These are phyloP conservation scores for Danio rerio DNA, from an alignment of 2,113 vertebrate genomes.

Conservation along the genomic window DNA sequence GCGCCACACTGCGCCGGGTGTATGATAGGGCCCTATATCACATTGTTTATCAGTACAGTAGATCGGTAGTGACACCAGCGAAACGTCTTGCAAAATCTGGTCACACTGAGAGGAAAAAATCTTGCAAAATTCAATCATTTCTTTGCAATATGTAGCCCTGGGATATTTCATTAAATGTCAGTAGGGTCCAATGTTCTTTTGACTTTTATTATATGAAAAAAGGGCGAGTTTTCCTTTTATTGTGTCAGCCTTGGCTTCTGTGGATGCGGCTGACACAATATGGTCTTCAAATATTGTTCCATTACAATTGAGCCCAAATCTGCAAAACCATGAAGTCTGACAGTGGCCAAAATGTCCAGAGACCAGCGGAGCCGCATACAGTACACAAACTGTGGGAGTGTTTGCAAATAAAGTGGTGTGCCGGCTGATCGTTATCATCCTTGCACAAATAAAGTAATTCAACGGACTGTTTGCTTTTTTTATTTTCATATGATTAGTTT, in stretches of 20 bases:
- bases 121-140: not conserved
- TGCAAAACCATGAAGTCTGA: slow-evolving; percentile 35
- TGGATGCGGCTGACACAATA: slow-evolving; percentile 18
- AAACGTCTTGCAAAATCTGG: too few relatives aligned
- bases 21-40: too few relatives aligned
- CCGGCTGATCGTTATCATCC: slow-evolving; percentile 65
- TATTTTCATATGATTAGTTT: slow-evolving; percentile 67
- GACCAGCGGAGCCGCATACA: slow-evolving; percentile 49
- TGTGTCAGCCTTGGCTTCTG: slow-evolving; percentile 22
- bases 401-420: slow-evolving; percentile 63
- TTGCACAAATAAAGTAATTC: slow-evolving; percentile 63
- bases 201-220: not conserved
- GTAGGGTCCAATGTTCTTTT: not conserved
- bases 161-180: not conserved
- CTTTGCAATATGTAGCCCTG: not conserved
- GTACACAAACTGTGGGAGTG: slow-evolving; percentile 62
- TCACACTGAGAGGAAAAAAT: too few relatives aligned
- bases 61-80: too few relatives aligned
- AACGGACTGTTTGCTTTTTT: slow-evolving; percentile 69
- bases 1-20: too few relatives aligned
- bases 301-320: slow-evolving; percentile 46
- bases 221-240: not conserved
- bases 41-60: too few relatives aligned
- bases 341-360: slow-evolving; percentile 38
- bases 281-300: slow-evolving; percentile 13